These are phyloP conservation scores for Mimumesa dahlbomi DNA, from an alignment of 2,888 invertebrate genomes.

Conservation along the genomic window DNA sequence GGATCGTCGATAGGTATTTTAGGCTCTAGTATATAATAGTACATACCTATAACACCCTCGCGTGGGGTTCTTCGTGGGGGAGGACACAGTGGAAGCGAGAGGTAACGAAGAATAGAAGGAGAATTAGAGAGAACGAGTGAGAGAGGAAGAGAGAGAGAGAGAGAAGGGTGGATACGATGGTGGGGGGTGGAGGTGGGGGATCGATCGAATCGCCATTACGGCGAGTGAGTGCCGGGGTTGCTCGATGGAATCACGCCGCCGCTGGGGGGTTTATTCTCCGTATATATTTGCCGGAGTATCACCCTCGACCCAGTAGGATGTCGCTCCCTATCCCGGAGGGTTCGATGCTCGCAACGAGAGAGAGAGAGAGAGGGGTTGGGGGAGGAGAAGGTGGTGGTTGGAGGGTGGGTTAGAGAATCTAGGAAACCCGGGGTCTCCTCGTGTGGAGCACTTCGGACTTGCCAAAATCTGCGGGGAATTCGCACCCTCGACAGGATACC, in stretches of 20 bases:
- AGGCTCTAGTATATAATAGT: conserved; percentile 66
- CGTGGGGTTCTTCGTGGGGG: conserved; percentile 41
- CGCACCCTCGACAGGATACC: conserved; percentile 64
- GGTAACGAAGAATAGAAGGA: conserved; percentile 31
- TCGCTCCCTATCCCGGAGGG: conserved; percentile 64
- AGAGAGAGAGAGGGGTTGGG: conserved; percentile 36
- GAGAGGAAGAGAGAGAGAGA: conserved; percentile 74
- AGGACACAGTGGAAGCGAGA: conserved; percentile 36
- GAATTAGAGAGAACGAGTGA: conserved; percentile 32
- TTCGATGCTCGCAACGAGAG: conserved; percentile 66
- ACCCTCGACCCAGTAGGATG: conserved; percentile 72
- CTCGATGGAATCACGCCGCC: conserved; percentile 78
- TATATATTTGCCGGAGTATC: conserved; percentile 78
- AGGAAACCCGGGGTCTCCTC: conserved; percentile 54
- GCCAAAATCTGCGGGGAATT: conserved; percentile 72
- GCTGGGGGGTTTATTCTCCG: conserved; percentile 76
- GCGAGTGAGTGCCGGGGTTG: conserved; percentile 73
- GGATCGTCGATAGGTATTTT: conserved; percentile 68
- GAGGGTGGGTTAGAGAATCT: too few relatives aligned
- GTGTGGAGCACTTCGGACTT: conserved; percentile 62
- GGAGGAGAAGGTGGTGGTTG: too few relatives aligned
- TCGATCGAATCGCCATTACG: conserved; percentile 80
- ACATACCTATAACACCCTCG: conserved; percentile 64
- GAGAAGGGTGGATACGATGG: conserved; percentile 54
- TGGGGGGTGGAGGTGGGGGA: conserved; percentile 58